Conservation (phyloP, 1,140 invertebrate species). For the Amyelois transitella region DNA sequence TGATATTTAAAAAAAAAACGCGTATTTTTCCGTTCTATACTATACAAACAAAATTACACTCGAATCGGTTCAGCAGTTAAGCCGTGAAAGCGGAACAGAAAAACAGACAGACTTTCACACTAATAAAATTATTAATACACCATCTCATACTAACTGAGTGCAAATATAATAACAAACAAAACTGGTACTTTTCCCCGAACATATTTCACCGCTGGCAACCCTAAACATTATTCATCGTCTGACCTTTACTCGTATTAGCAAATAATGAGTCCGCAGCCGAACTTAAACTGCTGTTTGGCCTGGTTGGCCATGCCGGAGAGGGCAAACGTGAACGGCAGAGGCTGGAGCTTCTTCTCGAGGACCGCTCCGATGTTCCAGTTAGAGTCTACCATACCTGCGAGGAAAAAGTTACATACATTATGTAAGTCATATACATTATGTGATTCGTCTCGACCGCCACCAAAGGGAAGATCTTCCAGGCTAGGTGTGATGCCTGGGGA, state of each 20-base stretch:
- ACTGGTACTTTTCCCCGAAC: neutral
- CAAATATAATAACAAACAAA: neutral
- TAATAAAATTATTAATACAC: too few relatives aligned
- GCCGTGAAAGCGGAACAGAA: too few relatives aligned
- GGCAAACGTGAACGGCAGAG: constrained; percentile 94
- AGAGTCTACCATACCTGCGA: constrained; percentile 90
- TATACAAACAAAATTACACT: too few relatives aligned
- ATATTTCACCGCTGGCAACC: neutral
- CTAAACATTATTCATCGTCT: neutral
- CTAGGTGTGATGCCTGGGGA: too few relatives aligned
- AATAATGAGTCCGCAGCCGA: constrained; percentile 91
- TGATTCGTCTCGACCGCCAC: too few relatives aligned
- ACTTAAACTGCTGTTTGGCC: constrained; percentile 88
- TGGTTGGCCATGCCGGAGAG: constrained; percentile 96
- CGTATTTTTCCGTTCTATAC: too few relatives aligned
- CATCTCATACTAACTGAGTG: too few relatives aligned
- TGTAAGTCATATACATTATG: too few relatives aligned
- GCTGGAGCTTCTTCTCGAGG: constrained; percentile 93
- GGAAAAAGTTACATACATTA: neutral
- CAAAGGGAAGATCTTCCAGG: too few relatives aligned
- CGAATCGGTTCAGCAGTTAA: too few relatives aligned
- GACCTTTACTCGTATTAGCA: constrained; percentile 77
- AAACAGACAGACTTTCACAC: too few relatives aligned
- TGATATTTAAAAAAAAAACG: too few relatives aligned
- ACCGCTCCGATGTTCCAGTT: constrained; percentile 97